Conservation (phyloP, 35 echinoderm and acorn worm genomes). For the Stichopus chloronotus region DNA sequence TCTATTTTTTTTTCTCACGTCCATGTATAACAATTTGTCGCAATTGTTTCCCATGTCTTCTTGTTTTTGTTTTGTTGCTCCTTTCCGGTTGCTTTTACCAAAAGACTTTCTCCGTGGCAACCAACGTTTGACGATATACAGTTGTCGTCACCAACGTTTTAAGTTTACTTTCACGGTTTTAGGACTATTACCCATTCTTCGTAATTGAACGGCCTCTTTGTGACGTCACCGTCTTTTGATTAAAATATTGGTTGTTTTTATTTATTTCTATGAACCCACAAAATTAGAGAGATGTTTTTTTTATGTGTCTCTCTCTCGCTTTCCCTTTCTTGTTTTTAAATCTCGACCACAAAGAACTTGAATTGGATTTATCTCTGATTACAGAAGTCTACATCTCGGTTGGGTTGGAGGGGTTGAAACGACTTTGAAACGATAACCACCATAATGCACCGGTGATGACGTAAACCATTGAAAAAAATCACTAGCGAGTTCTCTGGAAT, state of each 20-base stretch:
- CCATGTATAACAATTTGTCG: background rate
- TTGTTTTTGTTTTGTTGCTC: background rate
- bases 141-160: background rate
- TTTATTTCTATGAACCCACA: background rate
- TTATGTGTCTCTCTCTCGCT: background rate
- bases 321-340: background rate
- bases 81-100: background rate
- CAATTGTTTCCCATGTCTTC: background rate
- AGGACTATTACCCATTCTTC: background rate
- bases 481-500: background rate
- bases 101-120: background rate
- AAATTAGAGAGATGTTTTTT: background rate
- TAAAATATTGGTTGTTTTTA: constrained; percentile 13
- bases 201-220: background rate
- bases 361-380: background rate
- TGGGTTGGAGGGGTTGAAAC: too few species aligned
- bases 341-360: background rate
- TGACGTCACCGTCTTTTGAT: background rate
- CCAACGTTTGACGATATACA: background rate
- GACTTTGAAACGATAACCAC: too few species aligned
- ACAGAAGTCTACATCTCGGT: background rate
- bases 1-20: background rate
- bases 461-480: background rate
- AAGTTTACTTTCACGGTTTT: background rate
- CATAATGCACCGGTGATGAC: too few species aligned